Percentiles rank a stretch among this genome's conserved stretches.
Conservation (phyloP, 2,113 vertebrate genomes). For the Balaeniceps rex region DNA sequence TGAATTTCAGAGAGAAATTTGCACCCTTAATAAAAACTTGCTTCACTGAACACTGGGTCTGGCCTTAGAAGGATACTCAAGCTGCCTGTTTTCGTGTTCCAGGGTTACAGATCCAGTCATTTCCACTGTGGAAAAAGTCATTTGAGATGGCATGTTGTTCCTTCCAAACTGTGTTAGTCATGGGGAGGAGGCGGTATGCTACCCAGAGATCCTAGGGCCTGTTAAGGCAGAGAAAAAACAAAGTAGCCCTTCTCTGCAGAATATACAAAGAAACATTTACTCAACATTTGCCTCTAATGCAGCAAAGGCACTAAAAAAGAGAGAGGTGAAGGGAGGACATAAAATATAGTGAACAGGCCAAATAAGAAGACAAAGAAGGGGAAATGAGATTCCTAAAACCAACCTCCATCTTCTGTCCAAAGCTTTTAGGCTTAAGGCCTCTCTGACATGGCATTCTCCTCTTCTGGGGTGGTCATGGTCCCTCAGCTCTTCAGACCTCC, state of each 20-base stretch:
- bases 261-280: constrained; percentile 1
- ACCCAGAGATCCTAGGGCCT: neutral
- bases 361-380: neutral
- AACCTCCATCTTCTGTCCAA: neutral
- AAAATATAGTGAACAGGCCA: neutral
- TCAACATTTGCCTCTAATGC: neutral
- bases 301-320: neutral
- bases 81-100: neutral
- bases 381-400: neutral
- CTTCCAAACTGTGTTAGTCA: constrained; percentile 56
- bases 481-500: neutral
- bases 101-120: constrained; percentile 13
- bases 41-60: neutral
- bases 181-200: neutral
- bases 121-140: constrained; percentile 57
- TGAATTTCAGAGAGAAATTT: constrained; percentile 27
- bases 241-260: constrained; percentile 31
- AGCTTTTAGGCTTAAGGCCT: neutral
- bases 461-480: neutral
- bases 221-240: constrained; percentile 13
- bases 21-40: neutral
- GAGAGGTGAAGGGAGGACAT: neutral
- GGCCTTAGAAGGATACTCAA: neutral
- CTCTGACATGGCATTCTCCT: neutral
- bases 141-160: neutral